Evolutionary conservation across 2,888 invertebrate species (phyloP).

Genomic region (Aphodius granarius): DNA sequence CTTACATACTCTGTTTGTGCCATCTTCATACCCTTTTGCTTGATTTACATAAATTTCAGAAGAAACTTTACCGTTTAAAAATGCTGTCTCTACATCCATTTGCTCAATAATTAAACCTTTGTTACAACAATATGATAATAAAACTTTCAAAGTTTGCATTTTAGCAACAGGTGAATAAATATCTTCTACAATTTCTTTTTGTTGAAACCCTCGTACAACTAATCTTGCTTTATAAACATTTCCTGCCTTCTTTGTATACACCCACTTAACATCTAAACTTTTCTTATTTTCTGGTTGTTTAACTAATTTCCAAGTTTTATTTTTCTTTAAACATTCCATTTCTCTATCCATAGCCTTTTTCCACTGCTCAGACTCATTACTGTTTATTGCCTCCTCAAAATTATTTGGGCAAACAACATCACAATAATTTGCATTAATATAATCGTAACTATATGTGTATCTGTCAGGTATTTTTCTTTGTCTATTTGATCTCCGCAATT

Average conservation of each 20-base stretch:
- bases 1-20: not conserved
- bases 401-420: slow-evolving; percentile 18
- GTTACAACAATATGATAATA: slow-evolving; percentile 6
- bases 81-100: slow-evolving; percentile 15
- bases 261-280: slow-evolving; percentile 28
- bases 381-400: slow-evolving; percentile 27
- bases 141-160: slow-evolving; percentile 21
- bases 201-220: slow-evolving; percentile 23
- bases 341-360: slow-evolving; percentile 26
- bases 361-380: slow-evolving; percentile 25
- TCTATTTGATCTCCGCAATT: slow-evolving; percentile 14
- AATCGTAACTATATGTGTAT: slow-evolving; percentile 21
- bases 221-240: slow-evolving; percentile 23
- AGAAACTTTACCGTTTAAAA: slow-evolving; percentile 15
- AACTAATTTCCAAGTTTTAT: slow-evolving; percentile 30
- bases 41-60: slow-evolving; percentile 20
- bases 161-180: slow-evolving; percentile 21
- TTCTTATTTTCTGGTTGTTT: slow-evolving; percentile 28
- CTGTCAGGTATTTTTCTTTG: slow-evolving; percentile 13
- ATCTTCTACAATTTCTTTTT: slow-evolving; percentile 17
- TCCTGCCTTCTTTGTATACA: slow-evolving; percentile 27
- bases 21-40: slow-evolving; percentile 9
- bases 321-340: slow-evolving; percentile 26
- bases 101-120: slow-evolving; percentile 17
- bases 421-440: slow-evolving; percentile 22